These are phyloP conservation scores for Silurus lanzhouensis DNA, from an alignment of 2,797 vertebrate genomes.

Conservation along the genomic window DNA sequence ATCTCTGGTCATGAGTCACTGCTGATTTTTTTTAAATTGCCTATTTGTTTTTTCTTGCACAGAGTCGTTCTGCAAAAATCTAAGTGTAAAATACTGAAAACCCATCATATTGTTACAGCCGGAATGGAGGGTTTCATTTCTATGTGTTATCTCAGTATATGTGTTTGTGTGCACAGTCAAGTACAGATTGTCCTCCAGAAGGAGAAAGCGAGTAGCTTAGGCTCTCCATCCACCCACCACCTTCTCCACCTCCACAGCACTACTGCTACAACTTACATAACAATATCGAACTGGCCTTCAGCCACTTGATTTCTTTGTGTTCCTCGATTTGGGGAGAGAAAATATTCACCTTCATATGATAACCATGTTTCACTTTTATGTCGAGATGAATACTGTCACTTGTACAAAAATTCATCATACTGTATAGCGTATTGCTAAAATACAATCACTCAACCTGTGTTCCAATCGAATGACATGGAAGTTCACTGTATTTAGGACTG, in stretches of 20 bases:
- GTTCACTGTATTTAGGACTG: neutral
- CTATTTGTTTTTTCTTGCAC: neutral
- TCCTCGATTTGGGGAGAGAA: neutral
- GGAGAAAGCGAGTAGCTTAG: conserved; percentile 18
- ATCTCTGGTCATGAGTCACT: neutral
- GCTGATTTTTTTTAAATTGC: neutral
- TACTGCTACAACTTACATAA: conserved; percentile 53
- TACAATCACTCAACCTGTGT: neutral
- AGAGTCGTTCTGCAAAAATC: neutral
- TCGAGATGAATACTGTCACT: neutral
- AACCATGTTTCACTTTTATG: neutral
- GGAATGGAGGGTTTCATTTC: neutral
- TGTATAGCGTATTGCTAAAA: neutral
- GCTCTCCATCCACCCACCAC: conserved; percentile 47
- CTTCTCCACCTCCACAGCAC: conserved; percentile 43
- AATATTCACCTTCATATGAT: neutral
- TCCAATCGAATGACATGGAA: neutral
- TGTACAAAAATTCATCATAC: neutral
- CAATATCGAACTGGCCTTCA: conserved; percentile 38
- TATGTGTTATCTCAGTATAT: neutral
- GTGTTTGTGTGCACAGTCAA: neutral
- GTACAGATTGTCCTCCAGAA: conserved; percentile 35
- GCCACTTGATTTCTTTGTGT: conserved; percentile 36
- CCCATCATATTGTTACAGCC: neutral
- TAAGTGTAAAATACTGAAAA: neutral